These are phyloP conservation scores for Ceratitis capitata DNA, from an alignment of 1,140 invertebrate genomes.

Conservation along the genomic window DNA sequence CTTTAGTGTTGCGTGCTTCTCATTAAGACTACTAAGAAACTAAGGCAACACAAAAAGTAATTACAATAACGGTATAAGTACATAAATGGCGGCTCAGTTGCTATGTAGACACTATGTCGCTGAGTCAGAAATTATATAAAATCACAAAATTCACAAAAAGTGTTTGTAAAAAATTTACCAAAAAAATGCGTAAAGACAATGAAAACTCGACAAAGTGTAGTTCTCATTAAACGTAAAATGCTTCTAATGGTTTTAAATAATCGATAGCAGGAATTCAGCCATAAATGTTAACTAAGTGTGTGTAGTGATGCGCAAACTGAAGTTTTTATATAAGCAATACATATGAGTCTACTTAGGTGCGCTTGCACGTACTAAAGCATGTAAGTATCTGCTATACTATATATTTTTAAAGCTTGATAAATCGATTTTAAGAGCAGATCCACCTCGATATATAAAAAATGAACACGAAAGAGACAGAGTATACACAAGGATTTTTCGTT, in stretches of 20 bases:
- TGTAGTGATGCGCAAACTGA: background rate
- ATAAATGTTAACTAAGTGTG: background rate
- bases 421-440: background rate
- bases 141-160: conserved; percentile 58
- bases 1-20: background rate
- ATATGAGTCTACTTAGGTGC: background rate
- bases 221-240: too few relatives aligned
- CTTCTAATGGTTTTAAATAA: too few relatives aligned
- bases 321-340: background rate
- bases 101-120: conserved; percentile 49
- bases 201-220: conserved; percentile 33
- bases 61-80: background rate
- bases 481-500: too few relatives aligned
- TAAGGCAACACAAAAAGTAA: too few relatives aligned
- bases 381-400: background rate
- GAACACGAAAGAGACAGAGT: too few relatives aligned
- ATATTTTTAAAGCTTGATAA: background rate
- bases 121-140: conserved; percentile 61
- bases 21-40: background rate
- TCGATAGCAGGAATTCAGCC: too few relatives aligned
- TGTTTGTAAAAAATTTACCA: conserved; percentile 55
- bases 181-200: conserved; percentile 55
- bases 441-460: too few relatives aligned
- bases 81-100: background rate
- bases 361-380: background rate